Evolutionary conservation across 1,140 invertebrate species (phyloP).

Genomic region (Zaprionus ghesquierei): DNA sequence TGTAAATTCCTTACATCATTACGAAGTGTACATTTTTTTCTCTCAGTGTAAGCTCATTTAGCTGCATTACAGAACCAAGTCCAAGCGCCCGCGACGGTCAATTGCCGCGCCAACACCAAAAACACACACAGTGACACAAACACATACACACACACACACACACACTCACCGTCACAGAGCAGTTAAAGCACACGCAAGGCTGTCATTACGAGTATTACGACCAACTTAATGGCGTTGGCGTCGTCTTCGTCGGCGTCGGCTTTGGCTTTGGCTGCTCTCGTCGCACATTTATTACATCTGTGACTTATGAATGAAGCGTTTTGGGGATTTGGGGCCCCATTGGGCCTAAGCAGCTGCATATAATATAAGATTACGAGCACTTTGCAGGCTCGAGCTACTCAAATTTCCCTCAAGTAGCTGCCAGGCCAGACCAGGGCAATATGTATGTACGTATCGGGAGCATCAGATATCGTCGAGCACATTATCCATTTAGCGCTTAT

Average conservation of each 20-base stretch:
- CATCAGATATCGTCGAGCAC: background rate
- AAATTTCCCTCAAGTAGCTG: background rate
- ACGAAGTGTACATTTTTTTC: background rate
- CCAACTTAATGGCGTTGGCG: slow-evolving; percentile 45
- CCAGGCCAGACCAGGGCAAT: too few relatives aligned
- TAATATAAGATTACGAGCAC: background rate
- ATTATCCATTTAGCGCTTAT: background rate
- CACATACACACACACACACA: background rate
- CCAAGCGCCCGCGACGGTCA: slow-evolving; percentile 9
- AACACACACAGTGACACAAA: background rate
- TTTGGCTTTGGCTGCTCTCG: background rate
- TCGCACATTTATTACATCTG: background rate
- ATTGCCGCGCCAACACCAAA: slow-evolving; percentile 2
- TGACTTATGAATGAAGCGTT: background rate
- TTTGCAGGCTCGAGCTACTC: background rate
- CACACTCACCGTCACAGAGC: background rate
- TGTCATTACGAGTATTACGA: slow-evolving; percentile 70
- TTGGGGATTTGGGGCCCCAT: background rate
- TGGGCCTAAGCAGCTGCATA: background rate
- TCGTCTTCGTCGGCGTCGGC: slow-evolving; percentile 4
- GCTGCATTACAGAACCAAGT: slow-evolving; percentile 25
- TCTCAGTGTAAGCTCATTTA: background rate
- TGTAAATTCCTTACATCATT: too few relatives aligned
- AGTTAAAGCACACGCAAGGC: slow-evolving; percentile 53
- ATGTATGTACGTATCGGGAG: background rate